These are phyloP conservation scores for Chrysolina oricalcia DNA, from an alignment of 2,888 invertebrate genomes.

Conservation along the genomic window DNA sequence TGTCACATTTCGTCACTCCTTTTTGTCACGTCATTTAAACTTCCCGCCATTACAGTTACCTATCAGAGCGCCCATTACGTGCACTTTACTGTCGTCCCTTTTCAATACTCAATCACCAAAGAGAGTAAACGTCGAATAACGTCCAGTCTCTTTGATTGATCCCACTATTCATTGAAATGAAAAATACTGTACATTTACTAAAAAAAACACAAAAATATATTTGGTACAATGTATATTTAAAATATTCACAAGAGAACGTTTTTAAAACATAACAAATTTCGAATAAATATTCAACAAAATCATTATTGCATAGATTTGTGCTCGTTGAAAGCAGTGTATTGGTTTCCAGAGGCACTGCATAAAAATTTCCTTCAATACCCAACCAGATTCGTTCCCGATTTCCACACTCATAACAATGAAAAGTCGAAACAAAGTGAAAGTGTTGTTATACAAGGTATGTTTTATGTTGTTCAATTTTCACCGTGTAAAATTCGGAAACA, in stretches of 20 bases:
- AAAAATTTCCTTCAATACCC: neutral
- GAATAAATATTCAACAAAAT: constrained; percentile 18
- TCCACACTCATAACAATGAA: neutral
- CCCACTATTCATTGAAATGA: too few relatives aligned
- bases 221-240: constrained; percentile 41
- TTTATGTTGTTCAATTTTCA: neutral
- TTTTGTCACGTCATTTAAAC: too few relatives aligned
- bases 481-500: neutral
- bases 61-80: too few relatives aligned
- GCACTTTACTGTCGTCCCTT: too few relatives aligned
- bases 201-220: neutral
- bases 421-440: neutral
- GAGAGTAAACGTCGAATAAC: too few relatives aligned
- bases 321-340: constrained; percentile 39
- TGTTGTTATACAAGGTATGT: too few relatives aligned
- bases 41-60: too few relatives aligned
- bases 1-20: too few relatives aligned
- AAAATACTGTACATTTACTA: too few relatives aligned
- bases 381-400: neutral
- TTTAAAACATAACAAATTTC: constrained; percentile 40
- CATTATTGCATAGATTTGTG: constrained; percentile 41
- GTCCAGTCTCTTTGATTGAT: too few relatives aligned
- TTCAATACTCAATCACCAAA: too few relatives aligned
- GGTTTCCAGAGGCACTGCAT: constrained; percentile 12
- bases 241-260: constrained; percentile 41